Evolutionary conservation across 2,888 invertebrate genomes (phyloP).

Genomic region (Cephus pulcher): DNA sequence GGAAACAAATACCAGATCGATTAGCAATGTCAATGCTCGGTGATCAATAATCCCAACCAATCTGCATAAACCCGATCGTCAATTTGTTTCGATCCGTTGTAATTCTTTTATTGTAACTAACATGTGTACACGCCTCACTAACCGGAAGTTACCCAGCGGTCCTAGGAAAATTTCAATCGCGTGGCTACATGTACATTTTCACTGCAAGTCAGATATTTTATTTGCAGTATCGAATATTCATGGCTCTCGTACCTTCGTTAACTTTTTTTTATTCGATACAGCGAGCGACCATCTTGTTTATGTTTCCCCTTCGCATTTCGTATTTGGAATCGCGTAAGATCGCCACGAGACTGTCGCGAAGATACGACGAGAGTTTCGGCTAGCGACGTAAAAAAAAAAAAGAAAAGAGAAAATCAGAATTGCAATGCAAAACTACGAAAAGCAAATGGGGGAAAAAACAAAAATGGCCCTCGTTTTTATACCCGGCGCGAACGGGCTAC

Average conservation of each 20-base stretch:
- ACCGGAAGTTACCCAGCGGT: constrained; percentile 5
- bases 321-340: background rate
- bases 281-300: background rate
- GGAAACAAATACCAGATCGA: constrained; percentile 14
- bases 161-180: background rate
- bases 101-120: constrained; percentile 19
- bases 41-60: constrained; percentile 16
- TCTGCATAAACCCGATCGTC: constrained; percentile 18
- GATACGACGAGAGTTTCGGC: background rate
- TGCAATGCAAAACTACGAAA: background rate
- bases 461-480: background rate
- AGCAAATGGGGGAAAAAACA: background rate
- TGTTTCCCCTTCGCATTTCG: background rate
- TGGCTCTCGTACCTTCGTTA: background rate
- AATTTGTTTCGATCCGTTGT: constrained; percentile 20
- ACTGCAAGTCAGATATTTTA: background rate
- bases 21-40: constrained; percentile 11
- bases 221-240: no score
- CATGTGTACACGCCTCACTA: constrained; percentile 23
- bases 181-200: background rate
- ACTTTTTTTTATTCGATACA: background rate
- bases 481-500: background rate
- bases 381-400: background rate
- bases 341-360: background rate
- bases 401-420: background rate